phyloP scores from a whole-genome alignment of 2,797 vertebrate genomes.

The Acrossocheilus wenchowensis region DNA sequence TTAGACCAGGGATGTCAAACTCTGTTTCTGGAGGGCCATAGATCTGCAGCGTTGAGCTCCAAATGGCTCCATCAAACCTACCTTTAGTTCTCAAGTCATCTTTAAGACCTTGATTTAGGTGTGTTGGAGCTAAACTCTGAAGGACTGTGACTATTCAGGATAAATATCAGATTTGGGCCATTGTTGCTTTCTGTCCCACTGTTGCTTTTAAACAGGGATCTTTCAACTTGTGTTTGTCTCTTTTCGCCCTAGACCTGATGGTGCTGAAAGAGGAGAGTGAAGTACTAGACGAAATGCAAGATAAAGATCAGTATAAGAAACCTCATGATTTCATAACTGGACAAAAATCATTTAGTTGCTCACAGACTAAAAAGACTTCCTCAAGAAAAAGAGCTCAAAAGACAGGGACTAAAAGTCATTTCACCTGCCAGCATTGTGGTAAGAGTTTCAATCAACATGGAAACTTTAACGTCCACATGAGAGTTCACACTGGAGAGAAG shows the following conservation, averaged over 20 bases:
- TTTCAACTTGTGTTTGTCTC: neutral
- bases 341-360: neutral
- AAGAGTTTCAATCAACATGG: neutral
- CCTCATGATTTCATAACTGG: neutral
- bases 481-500: neutral
- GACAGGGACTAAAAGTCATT: neutral
- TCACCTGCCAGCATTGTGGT: neutral
- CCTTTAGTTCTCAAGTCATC: too few species aligned
- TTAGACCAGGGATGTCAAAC: too few species aligned
- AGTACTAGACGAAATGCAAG: neutral
- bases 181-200: too few species aligned
- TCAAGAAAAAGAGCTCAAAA: neutral
- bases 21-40: too few species aligned
- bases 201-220: neutral
- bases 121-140: too few species aligned
- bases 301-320: neutral
- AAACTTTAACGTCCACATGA: neutral
- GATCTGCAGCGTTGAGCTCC: too few species aligned
- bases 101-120: too few species aligned
- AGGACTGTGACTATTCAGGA: too few species aligned
- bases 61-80: too few species aligned
- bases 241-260: neutral
- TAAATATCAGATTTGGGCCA: too few species aligned
- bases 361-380: neutral
- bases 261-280: neutral